A percentile compares a stretch with the other conserved stretches of the same genome.
Evolutionary conservation across 23 tunicate genomes (phyloP).

Genomic region (Diplosoma virens): DNA sequence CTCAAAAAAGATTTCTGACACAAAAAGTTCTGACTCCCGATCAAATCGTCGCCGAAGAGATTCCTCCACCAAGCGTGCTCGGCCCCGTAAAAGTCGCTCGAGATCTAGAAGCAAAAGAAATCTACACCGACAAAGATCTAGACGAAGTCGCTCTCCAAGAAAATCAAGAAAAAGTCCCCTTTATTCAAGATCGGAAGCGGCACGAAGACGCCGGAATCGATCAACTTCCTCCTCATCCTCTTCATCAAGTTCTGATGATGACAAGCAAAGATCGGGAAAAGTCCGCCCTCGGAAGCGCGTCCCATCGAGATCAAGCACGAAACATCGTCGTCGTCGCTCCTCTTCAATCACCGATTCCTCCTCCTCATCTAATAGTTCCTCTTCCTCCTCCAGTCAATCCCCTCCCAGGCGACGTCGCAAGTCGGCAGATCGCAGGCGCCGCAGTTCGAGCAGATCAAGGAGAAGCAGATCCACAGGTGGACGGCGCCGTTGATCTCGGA

Average conservation of each 20-base stretch:
- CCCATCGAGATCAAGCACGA: neutral
- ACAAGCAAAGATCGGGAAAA: neutral
- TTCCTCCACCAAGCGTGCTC: neutral
- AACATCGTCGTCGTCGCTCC: neutral
- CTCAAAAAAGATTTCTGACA: neutral
- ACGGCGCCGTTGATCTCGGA: no score
- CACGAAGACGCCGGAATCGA: neutral
- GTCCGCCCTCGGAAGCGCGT: neutral
- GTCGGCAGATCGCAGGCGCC: neutral
- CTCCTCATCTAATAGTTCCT: constrained; percentile 12
- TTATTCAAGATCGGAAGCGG: neutral
- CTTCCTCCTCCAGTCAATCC: constrained; percentile 18
- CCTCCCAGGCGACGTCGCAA: neutral
- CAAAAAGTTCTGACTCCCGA: neutral
- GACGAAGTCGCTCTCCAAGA: constrained; percentile 6
- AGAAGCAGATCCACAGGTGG: no score
- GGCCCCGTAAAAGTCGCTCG: neutral
- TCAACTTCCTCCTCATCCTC: constrained; percentile 2
- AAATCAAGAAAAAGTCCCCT: neutral
- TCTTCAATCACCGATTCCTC: neutral
- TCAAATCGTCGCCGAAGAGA: neutral
- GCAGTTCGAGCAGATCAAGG: neutral
- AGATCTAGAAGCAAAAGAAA: neutral
- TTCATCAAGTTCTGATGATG: no score
- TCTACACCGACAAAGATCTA: neutral